phyloP scores from a whole-genome alignment of 2,113 vertebrate species.

The Hiodon tergisus region DNA sequence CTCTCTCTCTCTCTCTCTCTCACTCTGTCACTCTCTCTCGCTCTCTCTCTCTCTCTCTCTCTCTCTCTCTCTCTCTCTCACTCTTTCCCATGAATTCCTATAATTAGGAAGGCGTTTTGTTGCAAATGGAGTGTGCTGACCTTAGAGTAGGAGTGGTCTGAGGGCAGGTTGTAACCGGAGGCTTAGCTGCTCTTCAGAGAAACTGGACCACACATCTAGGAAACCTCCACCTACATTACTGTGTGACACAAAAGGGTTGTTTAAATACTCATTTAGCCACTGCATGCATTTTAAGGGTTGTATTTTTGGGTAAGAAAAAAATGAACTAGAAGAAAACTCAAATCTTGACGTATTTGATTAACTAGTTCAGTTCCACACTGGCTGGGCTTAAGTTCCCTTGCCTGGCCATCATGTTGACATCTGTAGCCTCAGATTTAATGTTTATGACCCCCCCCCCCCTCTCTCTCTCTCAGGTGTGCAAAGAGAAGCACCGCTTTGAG shows the following conservation, averaged over 20 bases:
- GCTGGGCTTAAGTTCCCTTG: background rate
- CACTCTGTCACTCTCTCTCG: background rate
- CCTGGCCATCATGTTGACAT: background rate
- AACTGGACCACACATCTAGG: constrained; percentile 11
- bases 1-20: constrained; percentile 19
- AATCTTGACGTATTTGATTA: no score
- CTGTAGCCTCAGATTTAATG: background rate
- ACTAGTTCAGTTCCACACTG: no score
- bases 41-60: constrained; percentile 25
- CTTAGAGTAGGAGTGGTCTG: background rate
- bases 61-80: constrained; percentile 28
- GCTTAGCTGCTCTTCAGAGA: background rate
- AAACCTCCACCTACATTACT: background rate
- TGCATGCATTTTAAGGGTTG: no score
- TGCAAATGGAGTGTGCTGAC: background rate
- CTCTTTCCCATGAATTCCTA: constrained; percentile 28
- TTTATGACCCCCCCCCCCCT: background rate
- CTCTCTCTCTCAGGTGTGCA: constrained; percentile 73
- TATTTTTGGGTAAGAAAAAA: no score
- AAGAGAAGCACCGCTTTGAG: constrained; percentile 89
- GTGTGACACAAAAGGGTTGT: no score
- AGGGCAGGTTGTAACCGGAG: background rate
- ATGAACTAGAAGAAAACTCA: no score
- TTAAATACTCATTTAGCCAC: no score
- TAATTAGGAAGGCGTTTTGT: constrained; percentile 2